A percentile compares a stretch with the other conserved stretches of the same genome.
phyloP scores from a whole-genome alignment of 2,888 invertebrate species.

The Nomada ferruginata region DNA sequence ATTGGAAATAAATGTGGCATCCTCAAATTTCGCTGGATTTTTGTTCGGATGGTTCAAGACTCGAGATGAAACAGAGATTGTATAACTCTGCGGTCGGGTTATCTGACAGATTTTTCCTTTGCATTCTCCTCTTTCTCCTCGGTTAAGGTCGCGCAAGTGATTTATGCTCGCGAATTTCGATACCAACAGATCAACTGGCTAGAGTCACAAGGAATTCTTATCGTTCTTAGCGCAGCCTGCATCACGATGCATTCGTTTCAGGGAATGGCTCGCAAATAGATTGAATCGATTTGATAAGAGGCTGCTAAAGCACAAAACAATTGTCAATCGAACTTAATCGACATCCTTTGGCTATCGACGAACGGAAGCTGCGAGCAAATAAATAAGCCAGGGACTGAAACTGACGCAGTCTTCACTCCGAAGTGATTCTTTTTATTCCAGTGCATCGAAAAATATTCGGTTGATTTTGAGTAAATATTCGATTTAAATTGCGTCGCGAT shows the following conservation, averaged over 20 bases:
- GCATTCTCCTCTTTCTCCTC: not conserved
- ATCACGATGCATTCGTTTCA: not conserved
- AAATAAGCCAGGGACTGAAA: conserved; percentile 12
- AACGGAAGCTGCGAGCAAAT: not conserved
- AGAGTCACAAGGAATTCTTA: not conserved
- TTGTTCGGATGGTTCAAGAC: too few species aligned
- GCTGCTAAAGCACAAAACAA: conserved; percentile 3
- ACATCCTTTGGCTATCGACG: conserved; percentile 27
- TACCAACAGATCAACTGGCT: too few species aligned
- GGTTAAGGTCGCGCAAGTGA: not conserved
- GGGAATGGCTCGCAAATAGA: conserved; percentile 2
- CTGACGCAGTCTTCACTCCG: conserved; percentile 21
- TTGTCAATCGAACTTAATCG: conserved; percentile 13
- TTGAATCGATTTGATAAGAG: conserved; percentile 14
- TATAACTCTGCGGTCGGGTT: not conserved
- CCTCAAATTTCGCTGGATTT: too few species aligned
- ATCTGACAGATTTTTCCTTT: conserved; percentile 3
- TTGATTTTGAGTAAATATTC: too few species aligned
- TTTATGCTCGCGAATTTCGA: not conserved
- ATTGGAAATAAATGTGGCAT: too few species aligned
- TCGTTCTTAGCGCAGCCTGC: not conserved
- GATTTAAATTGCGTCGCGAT: too few species aligned
- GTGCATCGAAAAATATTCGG: not conserved
- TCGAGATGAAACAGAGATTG: not conserved
- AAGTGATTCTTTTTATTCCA: not conserved